phyloP scores from a whole-genome alignment of 2,797 vertebrate species.

The Diceros bicornis region DNA sequence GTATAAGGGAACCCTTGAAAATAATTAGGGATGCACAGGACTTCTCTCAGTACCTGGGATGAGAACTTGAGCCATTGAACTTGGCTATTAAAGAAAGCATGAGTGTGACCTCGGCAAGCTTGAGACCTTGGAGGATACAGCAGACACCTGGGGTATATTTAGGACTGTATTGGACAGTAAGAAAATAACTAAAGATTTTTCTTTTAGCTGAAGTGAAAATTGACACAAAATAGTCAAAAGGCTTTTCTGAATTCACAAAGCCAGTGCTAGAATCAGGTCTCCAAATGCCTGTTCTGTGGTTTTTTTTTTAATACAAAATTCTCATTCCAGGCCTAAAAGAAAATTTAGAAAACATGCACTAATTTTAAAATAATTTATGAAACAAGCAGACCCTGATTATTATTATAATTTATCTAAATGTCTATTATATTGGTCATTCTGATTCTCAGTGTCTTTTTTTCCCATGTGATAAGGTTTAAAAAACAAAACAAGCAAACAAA shows the following conservation, averaged over 20 bases:
- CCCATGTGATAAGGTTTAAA: background rate
- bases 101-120: background rate
- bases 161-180: background rate
- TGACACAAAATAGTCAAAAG: background rate
- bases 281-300: background rate
- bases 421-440: background rate
- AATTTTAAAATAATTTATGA: background rate
- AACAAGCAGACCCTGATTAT: background rate
- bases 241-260: slow-evolving; percentile 5
- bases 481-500: background rate
- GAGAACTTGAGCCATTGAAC: background rate
- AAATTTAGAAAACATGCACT: background rate
- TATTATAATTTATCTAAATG: background rate
- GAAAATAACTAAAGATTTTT: background rate
- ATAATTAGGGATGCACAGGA: background rate
- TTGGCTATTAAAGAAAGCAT: background rate
- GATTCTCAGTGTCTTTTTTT: background rate
- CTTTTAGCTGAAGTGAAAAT: slow-evolving; percentile 28
- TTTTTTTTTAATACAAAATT: background rate
- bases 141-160: background rate
- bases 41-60: background rate
- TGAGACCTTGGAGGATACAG: background rate
- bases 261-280: background rate
- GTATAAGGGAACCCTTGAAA: background rate
- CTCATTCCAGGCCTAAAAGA: background rate